Percentiles rank a stretch among this genome's conserved stretches.
These are phyloP conservation scores for Lutjanus erythropterus DNA, from an alignment of 2,113 vertebrate species.

Conservation along the genomic window DNA sequence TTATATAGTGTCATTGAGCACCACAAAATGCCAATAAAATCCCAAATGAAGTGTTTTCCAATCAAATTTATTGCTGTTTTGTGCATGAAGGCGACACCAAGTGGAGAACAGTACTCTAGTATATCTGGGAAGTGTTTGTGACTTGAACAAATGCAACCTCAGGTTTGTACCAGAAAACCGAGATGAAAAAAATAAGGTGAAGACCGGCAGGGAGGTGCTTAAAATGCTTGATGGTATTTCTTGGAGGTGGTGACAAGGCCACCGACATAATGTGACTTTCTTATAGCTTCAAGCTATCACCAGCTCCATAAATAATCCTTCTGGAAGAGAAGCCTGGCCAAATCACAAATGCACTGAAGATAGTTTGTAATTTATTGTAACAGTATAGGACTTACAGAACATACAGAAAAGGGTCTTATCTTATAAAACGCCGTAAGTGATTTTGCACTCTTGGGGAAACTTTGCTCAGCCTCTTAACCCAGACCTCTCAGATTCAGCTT, in stretches of 20 bases:
- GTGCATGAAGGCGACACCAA: not conserved
- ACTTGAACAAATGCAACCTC: not conserved
- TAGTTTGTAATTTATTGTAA: constrained; percentile 8
- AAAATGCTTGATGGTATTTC: constrained; percentile 8
- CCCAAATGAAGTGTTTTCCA: too few species aligned
- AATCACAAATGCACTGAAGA: constrained; percentile 8
- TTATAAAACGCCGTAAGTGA: constrained; percentile 7
- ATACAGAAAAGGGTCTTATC: not conserved
- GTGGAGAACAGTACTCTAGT: not conserved
- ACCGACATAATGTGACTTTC: constrained; percentile 13
- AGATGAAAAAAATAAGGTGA: not conserved
- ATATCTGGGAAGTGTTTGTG: not conserved
- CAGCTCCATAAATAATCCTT: not conserved
- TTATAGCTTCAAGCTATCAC: not conserved
- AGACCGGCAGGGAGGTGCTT: not conserved
- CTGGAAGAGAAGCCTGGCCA: not conserved
- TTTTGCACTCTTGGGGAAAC: not conserved
- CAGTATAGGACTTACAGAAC: not conserved
- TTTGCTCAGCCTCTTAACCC: constrained; percentile 22
- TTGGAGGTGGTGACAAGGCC: constrained; percentile 1
- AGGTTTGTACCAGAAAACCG: not conserved
- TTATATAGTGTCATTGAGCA: not conserved
- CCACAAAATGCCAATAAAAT: not conserved
- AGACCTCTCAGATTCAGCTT: constrained; percentile 17
- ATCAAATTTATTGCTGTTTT: constrained; percentile 1